These are phyloP conservation scores for Hirtodrosophila histrioides DNA, from an alignment of 2,888 invertebrate species.

Conservation along the genomic window DNA sequence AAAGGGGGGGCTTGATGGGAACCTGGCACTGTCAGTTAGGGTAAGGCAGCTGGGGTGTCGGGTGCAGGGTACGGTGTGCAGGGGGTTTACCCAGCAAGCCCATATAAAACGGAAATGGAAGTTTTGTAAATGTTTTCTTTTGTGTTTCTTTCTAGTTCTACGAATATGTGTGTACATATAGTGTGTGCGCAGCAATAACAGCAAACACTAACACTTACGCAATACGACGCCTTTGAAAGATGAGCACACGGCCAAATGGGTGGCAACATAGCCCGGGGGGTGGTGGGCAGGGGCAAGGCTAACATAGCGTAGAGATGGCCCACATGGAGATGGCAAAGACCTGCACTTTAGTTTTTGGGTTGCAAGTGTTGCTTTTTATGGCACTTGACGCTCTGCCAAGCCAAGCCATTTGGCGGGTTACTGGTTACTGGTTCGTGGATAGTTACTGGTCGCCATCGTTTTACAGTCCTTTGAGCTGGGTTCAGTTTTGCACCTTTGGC, in stretches of 20 bases:
- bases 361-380: constrained; percentile 79
- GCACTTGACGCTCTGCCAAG: constrained; percentile 74
- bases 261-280: constrained; percentile 11
- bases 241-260: constrained; percentile 61
- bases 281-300: constrained; percentile 6
- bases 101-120: constrained; percentile 82
- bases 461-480: constrained; percentile 24
- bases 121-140: constrained; percentile 83
- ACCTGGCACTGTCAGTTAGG: constrained; percentile 32
- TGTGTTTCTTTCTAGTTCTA: constrained; percentile 66
- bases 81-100: constrained; percentile 38
- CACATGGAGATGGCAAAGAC: constrained; percentile 58
- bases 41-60: background rate
- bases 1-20: constrained; percentile 6
- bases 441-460: constrained; percentile 21
- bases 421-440: constrained; percentile 4
- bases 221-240: constrained; percentile 75
- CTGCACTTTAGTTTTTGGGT: constrained; percentile 77
- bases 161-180: constrained; percentile 4
- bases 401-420: constrained; percentile 57
- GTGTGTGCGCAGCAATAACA: constrained; percentile 56
- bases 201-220: constrained; percentile 63
- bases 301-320: constrained; percentile 11
- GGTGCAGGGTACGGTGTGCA: too few relatives aligned
- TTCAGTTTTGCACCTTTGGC: constrained; percentile 45